Evolutionary conservation across 1,140 invertebrate species (phyloP), one percentile per base, ranked within the genome.

Genomic region (Zophobas morio): DNA sequence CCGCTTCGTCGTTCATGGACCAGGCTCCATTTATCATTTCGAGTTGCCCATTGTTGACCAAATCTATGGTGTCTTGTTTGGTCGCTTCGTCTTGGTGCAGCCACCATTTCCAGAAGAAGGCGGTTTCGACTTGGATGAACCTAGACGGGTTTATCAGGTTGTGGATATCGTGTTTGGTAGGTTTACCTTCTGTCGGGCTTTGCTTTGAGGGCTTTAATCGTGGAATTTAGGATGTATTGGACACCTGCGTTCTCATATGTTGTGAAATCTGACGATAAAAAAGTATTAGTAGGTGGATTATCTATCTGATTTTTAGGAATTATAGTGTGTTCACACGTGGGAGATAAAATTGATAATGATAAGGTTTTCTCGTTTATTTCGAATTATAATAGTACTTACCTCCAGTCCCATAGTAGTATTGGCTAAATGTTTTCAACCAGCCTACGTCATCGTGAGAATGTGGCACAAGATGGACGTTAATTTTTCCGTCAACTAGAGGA

Each of bases 1-100:
- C 87, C 0, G 94, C 95, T 84, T 96, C 95, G 84, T 96, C 95
- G 85, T 96, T 94, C 93, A 95, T 94, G 77, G 89, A 91, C 92
- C 92, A 94, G 1, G 89, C 90, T 0, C 93, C 93, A 4, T 89
- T 89, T 71, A 91, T 93, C 82, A 97, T 94, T 86, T 96, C 94
- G 4, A 97, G 85, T 54, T 91, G 90, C 32, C 93, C 94, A 72
- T 88, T 87, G 20, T 78, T 89, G 87, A 80, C 85, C 5, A 90
- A 82, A n/a, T 81, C 53, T 75, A 84, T 85, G 0, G 89, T 86
- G 54, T 82, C 78, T 49, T 90, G 82, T 78, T 88, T 86, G 33
- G 86, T 89, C 36, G 82, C 81, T 39, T 91, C 89, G 71, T 87
- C 79, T 79, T 93, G 92, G 57, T 92, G 86, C 40, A 87, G 84